Conservation (phyloP, 2,113 vertebrate genomes). For the Ammospiza caudacuta region DNA sequence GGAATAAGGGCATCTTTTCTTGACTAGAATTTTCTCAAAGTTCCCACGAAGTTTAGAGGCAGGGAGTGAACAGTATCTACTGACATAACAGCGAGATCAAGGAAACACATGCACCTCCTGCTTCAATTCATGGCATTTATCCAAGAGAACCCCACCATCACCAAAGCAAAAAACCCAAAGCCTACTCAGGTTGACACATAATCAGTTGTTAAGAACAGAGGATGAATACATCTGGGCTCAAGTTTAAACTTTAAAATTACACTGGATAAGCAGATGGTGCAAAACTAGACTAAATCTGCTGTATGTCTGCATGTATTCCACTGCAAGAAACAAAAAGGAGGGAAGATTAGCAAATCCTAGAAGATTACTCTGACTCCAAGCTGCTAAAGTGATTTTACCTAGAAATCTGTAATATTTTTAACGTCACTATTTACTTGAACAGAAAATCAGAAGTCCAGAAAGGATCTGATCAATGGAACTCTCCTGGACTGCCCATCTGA, state of each 20-base stretch:
- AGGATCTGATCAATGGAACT: neutral
- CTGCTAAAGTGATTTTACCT: neutral
- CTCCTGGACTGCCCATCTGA: neutral
- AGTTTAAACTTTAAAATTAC: constrained; percentile 17
- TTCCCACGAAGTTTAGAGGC: neutral
- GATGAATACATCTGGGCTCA: constrained; percentile 6
- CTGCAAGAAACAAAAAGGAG: neutral
- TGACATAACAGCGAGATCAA: neutral
- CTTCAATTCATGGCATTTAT: neutral
- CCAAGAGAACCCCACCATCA: neutral
- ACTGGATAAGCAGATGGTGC: constrained; percentile 14
- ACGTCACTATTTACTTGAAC: neutral
- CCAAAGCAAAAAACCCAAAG: neutral
- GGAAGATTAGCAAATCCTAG: neutral
- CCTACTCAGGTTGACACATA: neutral
- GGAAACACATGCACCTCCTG: neutral
- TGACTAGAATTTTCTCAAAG: neutral
- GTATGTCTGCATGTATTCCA: neutral
- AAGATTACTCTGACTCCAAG: neutral
- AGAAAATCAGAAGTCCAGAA: neutral
- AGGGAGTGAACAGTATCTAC: neutral
- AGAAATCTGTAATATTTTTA: neutral
- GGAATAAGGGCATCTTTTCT: neutral
- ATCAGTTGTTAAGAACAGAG: neutral
- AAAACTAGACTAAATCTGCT: constrained; percentile 5